phyloP scores from a whole-genome alignment of 1,140 invertebrate species.

The Agrilus planipennis region DNA sequence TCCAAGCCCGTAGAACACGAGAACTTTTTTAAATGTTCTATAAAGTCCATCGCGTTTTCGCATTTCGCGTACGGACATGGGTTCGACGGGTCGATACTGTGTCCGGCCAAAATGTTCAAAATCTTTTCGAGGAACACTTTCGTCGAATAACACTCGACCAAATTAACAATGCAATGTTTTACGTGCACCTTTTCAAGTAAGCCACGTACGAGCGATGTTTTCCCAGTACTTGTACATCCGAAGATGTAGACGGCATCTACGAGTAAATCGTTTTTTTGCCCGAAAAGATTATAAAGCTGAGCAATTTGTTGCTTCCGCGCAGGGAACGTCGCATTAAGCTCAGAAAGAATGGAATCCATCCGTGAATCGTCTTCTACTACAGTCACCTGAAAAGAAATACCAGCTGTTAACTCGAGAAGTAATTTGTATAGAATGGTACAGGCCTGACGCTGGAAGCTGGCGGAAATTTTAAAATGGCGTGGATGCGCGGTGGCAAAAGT shows the following conservation, averaged over 20 bases:
- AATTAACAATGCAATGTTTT: conserved; percentile 59
- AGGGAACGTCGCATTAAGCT: conserved; percentile 33
- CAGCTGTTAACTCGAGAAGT: conserved; percentile 1
- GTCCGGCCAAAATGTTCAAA: conserved; percentile 43
- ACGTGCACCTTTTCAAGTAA: conserved; percentile 47
- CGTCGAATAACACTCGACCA: conserved; percentile 65
- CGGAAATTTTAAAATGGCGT: no score
- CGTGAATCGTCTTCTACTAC: background rate
- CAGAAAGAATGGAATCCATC: conserved; percentile 1
- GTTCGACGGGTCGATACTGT: conserved; percentile 29
- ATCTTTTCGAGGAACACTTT: conserved; percentile 69
- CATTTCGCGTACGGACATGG: conserved; percentile 40
- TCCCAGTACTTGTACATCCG: conserved; percentile 71
- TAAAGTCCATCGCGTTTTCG: conserved; percentile 64
- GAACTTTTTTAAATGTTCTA: conserved; percentile 41
- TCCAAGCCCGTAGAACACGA: conserved; percentile 28
- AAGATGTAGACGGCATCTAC: conserved; percentile 58
- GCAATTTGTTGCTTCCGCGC: conserved; percentile 47
- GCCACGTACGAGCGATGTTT: conserved; percentile 52
- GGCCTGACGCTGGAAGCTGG: no score
- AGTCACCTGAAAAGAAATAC: background rate
- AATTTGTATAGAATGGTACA: no score
- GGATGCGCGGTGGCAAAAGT: no score
- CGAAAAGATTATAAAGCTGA: conserved; percentile 46
- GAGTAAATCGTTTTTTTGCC: conserved; percentile 42